Conservation (phyloP, 2,113 vertebrate genomes). For the Xenotilapia caudafasciata region DNA sequence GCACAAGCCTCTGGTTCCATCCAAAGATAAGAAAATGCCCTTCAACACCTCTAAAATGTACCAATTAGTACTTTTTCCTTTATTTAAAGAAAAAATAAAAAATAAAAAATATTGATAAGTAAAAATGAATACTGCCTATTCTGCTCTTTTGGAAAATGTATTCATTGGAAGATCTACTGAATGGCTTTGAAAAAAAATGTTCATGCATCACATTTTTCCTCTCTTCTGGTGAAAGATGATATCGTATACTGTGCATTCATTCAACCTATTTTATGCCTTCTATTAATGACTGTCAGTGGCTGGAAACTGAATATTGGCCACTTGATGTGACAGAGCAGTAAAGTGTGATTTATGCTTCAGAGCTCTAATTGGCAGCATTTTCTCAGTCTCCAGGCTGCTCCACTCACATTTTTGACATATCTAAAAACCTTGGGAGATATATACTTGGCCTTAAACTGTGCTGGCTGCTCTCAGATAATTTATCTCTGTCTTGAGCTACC, state of each 20-base stretch:
- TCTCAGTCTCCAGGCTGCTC: slow-evolving; percentile 27
- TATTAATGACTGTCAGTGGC: slow-evolving; percentile 20
- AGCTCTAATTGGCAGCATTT: slow-evolving; percentile 54
- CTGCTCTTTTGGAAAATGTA: background rate
- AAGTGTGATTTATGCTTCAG: slow-evolving; percentile 64
- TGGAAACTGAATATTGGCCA: slow-evolving; percentile 29
- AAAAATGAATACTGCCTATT: background rate
- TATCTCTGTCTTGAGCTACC: slow-evolving; percentile 44
- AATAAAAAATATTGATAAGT: background rate
- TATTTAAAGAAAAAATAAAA: background rate
- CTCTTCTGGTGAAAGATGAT: slow-evolving; percentile 2
- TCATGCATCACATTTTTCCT: background rate
- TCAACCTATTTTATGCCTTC: background rate
- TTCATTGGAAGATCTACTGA: background rate
- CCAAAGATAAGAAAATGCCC: background rate
- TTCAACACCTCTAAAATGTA: background rate
- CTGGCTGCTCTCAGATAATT: slow-evolving; percentile 45
- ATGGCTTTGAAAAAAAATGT: background rate
- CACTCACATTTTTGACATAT: slow-evolving; percentile 45
- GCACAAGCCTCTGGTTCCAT: background rate
- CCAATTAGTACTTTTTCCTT: background rate
- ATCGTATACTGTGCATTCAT: background rate
- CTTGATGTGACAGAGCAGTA: slow-evolving; percentile 45
- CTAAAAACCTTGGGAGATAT: slow-evolving; percentile 58
- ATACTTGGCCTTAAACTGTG: slow-evolving; percentile 42